Percentiles rank a stretch among this genome's conserved stretches.
Evolutionary conservation across 1,140 invertebrate genomes (phyloP).

Genomic region (Homalodisca vitripennis): DNA sequence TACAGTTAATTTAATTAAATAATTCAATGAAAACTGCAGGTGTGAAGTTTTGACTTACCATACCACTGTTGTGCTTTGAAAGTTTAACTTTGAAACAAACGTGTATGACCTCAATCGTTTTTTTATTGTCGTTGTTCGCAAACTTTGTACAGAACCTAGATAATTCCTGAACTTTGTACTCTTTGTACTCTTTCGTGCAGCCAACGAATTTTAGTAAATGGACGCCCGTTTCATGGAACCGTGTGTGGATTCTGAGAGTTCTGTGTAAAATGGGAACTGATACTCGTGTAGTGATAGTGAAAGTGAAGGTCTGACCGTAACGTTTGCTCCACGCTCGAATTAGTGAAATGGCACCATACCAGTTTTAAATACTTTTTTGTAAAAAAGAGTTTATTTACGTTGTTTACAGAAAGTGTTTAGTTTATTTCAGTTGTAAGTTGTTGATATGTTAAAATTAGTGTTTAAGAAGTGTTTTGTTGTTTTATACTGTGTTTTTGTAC

Average conservation of each 20-base stretch:
- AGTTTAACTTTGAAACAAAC: slow-evolving; percentile 6
- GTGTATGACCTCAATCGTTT: slow-evolving; percentile 22
- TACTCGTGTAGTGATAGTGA: neutral
- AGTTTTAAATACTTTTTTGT: neutral
- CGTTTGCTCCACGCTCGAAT: neutral
- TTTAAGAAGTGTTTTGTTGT: neutral
- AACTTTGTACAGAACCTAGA: slow-evolving; percentile 15
- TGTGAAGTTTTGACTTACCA: slow-evolving; percentile 28
- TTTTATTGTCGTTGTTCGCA: slow-evolving; percentile 23
- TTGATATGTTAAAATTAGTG: neutral
- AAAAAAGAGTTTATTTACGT: too few relatives aligned
- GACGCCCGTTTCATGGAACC: too few relatives aligned
- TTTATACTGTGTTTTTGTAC: slow-evolving; percentile 13
- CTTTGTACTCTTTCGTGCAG: slow-evolving; percentile 21
- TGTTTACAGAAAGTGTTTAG: too few relatives aligned
- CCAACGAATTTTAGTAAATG: slow-evolving; percentile 12
- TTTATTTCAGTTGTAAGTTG: neutral
- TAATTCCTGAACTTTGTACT: slow-evolving; percentile 13
- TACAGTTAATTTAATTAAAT: too few relatives aligned
- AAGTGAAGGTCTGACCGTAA: neutral
- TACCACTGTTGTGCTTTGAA: slow-evolving; percentile 21
- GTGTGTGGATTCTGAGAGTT: too few relatives aligned
- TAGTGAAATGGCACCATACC: neutral
- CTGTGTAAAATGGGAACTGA: too few relatives aligned
- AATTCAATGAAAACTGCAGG: slow-evolving; percentile 14